Percentiles rank a stretch among this genome's conserved stretches.
phyloP scores from a whole-genome alignment of 2,888 invertebrate species.

The Lycocerus yunnanus region DNA sequence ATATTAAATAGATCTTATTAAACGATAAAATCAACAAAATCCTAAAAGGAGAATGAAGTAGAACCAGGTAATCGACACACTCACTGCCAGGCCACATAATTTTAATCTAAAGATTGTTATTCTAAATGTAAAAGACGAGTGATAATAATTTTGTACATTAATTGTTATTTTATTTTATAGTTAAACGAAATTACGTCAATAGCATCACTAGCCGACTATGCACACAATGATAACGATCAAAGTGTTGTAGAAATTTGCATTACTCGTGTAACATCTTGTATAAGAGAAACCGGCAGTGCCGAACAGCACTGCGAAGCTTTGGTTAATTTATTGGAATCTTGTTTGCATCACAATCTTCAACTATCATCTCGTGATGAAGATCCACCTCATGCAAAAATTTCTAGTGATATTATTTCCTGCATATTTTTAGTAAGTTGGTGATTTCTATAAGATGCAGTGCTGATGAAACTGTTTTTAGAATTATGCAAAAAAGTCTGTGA shows the following conservation, averaged over 20 bases:
- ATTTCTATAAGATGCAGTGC: too few relatives aligned
- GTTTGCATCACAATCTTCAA: constrained; percentile 86
- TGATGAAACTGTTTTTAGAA: constrained; percentile 58
- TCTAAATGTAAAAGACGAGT: too few relatives aligned
- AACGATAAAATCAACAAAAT: too few relatives aligned
- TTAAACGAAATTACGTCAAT: constrained; percentile 78
- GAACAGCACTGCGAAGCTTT: constrained; percentile 84
- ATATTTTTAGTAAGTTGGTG: constrained; percentile 76
- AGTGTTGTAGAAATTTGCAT: constrained; percentile 95
- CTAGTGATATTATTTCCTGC: constrained; percentile 92
- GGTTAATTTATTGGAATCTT: constrained; percentile 84
- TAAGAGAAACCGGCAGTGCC: constrained; percentile 85
- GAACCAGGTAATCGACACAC: too few relatives aligned
- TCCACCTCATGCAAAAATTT: constrained; percentile 95
- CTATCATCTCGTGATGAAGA: constrained; percentile 80
- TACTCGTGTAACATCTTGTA: constrained; percentile 86
- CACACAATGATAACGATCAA: constrained; percentile 88
- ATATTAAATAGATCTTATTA: too few relatives aligned
- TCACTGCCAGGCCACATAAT: too few relatives aligned
- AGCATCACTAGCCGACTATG: constrained; percentile 81
- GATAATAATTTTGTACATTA: too few relatives aligned
- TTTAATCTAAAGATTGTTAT: too few relatives aligned
- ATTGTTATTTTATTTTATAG: constrained; percentile 53
- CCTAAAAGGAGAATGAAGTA: too few relatives aligned
- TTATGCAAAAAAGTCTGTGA: constrained; percentile 72